Evolutionary conservation across 2,888 invertebrate species (phyloP).

Genomic region (Drosophila meridiana): DNA sequence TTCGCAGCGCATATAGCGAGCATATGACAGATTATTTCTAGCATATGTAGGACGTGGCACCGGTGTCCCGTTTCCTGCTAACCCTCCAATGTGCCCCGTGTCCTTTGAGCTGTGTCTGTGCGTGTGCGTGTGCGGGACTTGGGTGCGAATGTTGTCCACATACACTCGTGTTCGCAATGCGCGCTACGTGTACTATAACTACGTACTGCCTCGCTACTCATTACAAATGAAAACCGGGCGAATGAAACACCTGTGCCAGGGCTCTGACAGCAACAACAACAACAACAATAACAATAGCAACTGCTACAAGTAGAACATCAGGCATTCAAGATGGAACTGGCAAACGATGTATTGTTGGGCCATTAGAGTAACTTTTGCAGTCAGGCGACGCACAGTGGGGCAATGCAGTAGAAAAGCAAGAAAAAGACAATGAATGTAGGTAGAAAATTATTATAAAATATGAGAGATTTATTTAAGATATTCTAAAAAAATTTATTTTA

Average conservation of each 20-base stretch:
- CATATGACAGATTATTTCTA: conserved; percentile 32
- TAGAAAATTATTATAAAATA: neutral
- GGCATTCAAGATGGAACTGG: conserved; percentile 37
- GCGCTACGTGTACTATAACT: conserved; percentile 41
- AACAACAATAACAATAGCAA: conserved; percentile 13
- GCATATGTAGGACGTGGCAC: conserved; percentile 17
- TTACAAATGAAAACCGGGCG: conserved; percentile 45
- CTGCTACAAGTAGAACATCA: conserved; percentile 12
- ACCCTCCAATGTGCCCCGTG: neutral
- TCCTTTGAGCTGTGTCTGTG: conserved; percentile 2
- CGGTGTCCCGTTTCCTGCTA: conserved; percentile 12
- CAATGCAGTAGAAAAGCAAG: neutral
- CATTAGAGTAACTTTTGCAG: conserved; percentile 60
- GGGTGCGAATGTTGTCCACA: conserved; percentile 29
- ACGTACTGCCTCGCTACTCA: conserved; percentile 36
- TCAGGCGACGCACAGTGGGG: conserved; percentile 26
- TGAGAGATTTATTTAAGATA: neutral
- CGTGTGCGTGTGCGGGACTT: conserved; percentile 28
- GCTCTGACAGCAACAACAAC: conserved; percentile 58
- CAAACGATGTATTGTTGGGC: conserved; percentile 58
- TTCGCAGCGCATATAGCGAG: conserved; percentile 9
- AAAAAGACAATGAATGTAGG: no score
- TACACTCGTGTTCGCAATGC: conserved; percentile 20
- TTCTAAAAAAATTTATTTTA: neutral
- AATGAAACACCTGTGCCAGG: conserved; percentile 66